A percentile compares a stretch with the other conserved stretches of the same genome.
Conservation (phyloP, 2,113 vertebrate genomes). For the Antechinus stuartii region DNA sequence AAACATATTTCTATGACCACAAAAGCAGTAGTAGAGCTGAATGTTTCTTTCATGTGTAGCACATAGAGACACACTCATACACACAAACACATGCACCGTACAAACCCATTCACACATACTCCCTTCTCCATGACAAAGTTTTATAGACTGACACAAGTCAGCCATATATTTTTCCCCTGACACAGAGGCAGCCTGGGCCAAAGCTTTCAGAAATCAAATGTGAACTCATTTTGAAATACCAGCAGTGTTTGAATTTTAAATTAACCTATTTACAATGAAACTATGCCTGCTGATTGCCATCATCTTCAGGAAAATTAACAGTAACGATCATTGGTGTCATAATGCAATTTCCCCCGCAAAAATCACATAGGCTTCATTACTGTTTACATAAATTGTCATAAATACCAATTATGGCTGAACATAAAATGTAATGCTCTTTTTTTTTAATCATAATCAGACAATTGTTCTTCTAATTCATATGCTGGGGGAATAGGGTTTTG, state of each 20-base stretch:
- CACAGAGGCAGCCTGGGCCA: conserved; percentile 81
- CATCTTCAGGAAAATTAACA: conserved; percentile 91
- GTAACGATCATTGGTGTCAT: conserved; percentile 90
- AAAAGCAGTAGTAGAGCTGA: conserved; percentile 12
- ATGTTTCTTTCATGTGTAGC: not conserved
- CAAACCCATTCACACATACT: conserved; percentile 15
- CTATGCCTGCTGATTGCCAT: conserved; percentile 90
- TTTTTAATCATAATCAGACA: conserved; percentile 88
- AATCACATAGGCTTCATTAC: conserved; percentile 90
- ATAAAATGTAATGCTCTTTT: conserved; percentile 90
- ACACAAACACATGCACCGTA: not conserved
- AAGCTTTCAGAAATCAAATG: conserved; percentile 86
- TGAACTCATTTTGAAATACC: conserved; percentile 88
- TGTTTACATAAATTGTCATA: conserved; percentile 92
- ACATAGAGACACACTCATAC: not conserved
- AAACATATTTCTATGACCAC: conserved; percentile 9
- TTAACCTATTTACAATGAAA: conserved; percentile 91
- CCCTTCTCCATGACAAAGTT: conserved; percentile 44
- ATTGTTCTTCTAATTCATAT: conserved; percentile 89
- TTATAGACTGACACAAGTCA: conserved; percentile 58
- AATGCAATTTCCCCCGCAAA: conserved; percentile 88
- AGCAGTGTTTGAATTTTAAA: conserved; percentile 90
- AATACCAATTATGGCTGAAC: conserved; percentile 90
- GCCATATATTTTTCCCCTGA: conserved; percentile 72
- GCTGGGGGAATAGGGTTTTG: conserved; percentile 84